Evolutionary conservation across 2,888 invertebrate species (phyloP), one percentile per base, ranked within the genome.

Genomic region (Pterostichus niger): DNA sequence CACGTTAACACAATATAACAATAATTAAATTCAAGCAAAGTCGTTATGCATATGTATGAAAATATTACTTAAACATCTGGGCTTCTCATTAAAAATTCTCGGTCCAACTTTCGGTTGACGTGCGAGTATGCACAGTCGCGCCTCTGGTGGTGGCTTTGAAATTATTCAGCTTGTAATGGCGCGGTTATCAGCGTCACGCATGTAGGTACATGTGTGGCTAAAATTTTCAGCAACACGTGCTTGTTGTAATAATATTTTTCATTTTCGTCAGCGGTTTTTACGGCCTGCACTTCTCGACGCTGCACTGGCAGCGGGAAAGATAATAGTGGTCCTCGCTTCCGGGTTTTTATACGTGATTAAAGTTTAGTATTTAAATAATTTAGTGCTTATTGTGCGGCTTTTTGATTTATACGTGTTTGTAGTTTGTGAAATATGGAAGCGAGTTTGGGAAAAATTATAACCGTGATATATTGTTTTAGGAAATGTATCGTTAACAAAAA

Each of bases 171-270:
- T 40, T 40, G 40, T 40, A 40, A 40, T 15, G 52, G 52, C 13
- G 52, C 15, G 11, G 35, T 68, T 68, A 68, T 44, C 40, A 68
- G 33, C 40, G 15, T 4, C 35, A 13, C 15, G 40, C 15, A 68
- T 13, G 68, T 40, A 17, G 40, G 11, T 68, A 31, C 68, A 68
- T 33, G 56, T 77, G 56, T 31, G 17, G 54, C 40, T 31, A 76
- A 76, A 49, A 76, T 76, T 46, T 76, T 76, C 76, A 76, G 76
- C 49, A 76, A 76, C 76, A 76, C 76, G 76, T 33, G 49, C 52
- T 15, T 54, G 54, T 40, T 40, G 44, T 71, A n/a, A 71, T 71
- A 35, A 71, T 71, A 40, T 35, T 71, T 71, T 76, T 46, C 49
- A 17, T 71, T 71, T 76, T 46, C 49, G 49, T 76, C 76, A 76